Evolutionary conservation across 2,113 vertebrate genomes (phyloP).

Genomic region (Sapayoa aenigma): DNA sequence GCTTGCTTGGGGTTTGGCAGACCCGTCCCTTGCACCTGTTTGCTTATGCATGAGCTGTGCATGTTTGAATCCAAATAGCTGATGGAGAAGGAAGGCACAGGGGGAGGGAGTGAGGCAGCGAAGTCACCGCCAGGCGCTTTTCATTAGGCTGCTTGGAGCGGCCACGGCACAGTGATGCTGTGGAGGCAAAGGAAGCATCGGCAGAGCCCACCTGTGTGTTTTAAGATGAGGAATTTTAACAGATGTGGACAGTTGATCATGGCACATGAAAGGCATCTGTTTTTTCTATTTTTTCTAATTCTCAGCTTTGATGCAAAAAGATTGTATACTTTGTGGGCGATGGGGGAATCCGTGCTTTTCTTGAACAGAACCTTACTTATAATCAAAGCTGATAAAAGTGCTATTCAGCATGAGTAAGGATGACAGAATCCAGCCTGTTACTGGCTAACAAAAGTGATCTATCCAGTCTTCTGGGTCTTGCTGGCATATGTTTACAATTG

Average conservation of each 20-base stretch:
- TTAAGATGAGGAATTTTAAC: not conserved
- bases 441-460: not conserved
- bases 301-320: not conserved
- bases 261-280: not conserved
- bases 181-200: not conserved
- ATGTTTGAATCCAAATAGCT: constrained; percentile 68
- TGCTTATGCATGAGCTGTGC: constrained; percentile 78
- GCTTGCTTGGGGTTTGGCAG: constrained; percentile 70
- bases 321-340: not conserved
- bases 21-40: constrained; percentile 75
- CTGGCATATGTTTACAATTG: not conserved
- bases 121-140: constrained; percentile 10
- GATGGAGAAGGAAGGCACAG: not conserved
- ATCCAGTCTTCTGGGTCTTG: not conserved
- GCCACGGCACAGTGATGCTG: not conserved
- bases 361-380: not conserved
- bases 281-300: not conserved
- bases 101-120: not conserved
- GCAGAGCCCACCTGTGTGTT: not conserved
- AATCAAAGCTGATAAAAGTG: not conserved
- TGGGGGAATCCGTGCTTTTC: not conserved
- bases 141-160: not conserved
- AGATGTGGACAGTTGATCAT: not conserved
- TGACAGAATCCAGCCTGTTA: not conserved
- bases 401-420: not conserved